Evolutionary conservation across 2,113 vertebrate genomes (phyloP).

Genomic region (Dicaeum eximium): DNA sequence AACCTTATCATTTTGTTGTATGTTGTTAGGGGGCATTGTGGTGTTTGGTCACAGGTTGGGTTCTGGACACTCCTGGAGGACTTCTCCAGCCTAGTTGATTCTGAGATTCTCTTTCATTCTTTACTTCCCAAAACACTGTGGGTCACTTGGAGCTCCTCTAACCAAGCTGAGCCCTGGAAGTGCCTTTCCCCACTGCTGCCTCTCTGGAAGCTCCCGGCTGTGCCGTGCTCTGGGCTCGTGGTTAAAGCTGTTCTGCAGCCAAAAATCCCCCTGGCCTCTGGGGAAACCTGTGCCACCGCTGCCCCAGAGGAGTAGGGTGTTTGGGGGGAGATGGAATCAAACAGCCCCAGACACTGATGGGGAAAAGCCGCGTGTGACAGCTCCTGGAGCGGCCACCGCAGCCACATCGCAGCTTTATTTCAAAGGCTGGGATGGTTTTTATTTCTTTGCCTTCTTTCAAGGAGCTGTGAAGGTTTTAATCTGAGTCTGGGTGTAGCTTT

Average conservation of each 20-base stretch:
- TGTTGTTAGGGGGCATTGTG: neutral
- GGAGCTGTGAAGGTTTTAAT: neutral
- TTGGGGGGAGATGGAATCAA: neutral
- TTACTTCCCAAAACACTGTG: neutral
- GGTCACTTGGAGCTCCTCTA: neutral
- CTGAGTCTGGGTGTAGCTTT: neutral
- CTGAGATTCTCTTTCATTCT: neutral
- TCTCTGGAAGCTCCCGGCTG: neutral
- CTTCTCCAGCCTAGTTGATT: neutral
- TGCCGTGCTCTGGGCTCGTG: fast-evolving
- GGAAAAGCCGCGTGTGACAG: neutral
- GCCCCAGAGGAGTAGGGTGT: fast-evolving
- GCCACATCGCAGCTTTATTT: neutral
- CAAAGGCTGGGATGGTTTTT: neutral
- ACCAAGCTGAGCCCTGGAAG: fast-evolving
- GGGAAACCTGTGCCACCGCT: fast-evolving
- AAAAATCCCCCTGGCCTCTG: neutral
- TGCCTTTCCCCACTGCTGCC: fast-evolving
- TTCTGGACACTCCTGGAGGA: fast-evolving
- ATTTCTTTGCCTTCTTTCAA: neutral
- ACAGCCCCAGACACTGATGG: fast-evolving
- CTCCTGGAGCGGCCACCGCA: neutral
- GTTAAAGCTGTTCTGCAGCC: neutral
- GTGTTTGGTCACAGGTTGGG: neutral
- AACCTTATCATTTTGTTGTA: fast-evolving